Evolutionary conservation across 2,888 invertebrate species (phyloP).

Genomic region (Antitype chi): DNA sequence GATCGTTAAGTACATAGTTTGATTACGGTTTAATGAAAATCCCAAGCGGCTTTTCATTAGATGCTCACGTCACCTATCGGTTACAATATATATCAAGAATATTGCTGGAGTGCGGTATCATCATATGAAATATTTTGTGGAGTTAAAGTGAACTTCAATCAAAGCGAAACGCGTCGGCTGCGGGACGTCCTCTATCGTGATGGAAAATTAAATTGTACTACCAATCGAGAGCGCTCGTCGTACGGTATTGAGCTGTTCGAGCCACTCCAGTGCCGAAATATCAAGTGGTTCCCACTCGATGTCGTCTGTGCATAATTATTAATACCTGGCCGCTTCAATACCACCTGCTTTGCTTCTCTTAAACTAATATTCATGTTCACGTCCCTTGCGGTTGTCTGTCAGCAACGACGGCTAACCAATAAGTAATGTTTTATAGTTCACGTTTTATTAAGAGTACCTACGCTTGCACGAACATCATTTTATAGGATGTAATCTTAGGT

Average conservation of each 20-base stretch:
- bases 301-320: slow-evolving; percentile 61
- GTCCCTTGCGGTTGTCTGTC: slow-evolving; percentile 25
- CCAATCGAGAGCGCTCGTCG: slow-evolving; percentile 72
- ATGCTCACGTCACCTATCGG: slow-evolving; percentile 17
- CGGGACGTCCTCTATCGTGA: slow-evolving; percentile 71
- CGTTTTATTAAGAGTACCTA: slow-evolving; percentile 28
- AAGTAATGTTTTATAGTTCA: slow-evolving; percentile 27
- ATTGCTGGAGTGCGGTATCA: slow-evolving; percentile 20
- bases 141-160: slow-evolving; percentile 70
- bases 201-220: slow-evolving; percentile 82
- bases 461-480: slow-evolving; percentile 54
- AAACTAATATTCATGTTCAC: slow-evolving; percentile 40
- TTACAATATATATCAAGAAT: slow-evolving; percentile 37
- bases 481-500: slow-evolving; percentile 63
- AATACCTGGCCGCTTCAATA: slow-evolving; percentile 44
- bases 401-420: slow-evolving; percentile 15
- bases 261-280: slow-evolving; percentile 65
- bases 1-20: slow-evolving; percentile 48
- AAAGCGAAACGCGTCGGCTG: slow-evolving; percentile 69
- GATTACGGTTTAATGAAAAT: slow-evolving; percentile 55
- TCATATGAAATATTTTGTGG: slow-evolving; percentile 57
- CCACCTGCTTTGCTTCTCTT: slow-evolving; percentile 22
- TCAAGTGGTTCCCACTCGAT: slow-evolving; percentile 61
- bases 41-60: slow-evolving; percentile 41
- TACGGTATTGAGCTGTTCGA: slow-evolving; percentile 65